A percentile compares a stretch with the other conserved stretches of the same genome.
Evolutionary conservation across 2,888 invertebrate genomes (phyloP).

Genomic region (Apomyelois bistriatella): DNA sequence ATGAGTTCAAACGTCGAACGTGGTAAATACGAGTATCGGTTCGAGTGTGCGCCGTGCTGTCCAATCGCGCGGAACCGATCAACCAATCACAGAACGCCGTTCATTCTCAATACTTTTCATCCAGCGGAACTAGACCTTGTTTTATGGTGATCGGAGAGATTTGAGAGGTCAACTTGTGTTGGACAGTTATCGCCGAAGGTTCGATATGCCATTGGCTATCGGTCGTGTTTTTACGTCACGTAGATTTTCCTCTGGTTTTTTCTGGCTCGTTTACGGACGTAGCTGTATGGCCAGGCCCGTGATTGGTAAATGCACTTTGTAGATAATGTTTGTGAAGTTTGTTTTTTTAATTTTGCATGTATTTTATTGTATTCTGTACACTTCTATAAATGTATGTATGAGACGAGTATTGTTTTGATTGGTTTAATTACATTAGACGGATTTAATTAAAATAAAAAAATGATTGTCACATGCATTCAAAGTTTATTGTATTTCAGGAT

Average conservation of each 20-base stretch:
- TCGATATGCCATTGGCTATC: slow-evolving; percentile 73
- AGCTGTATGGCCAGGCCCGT: slow-evolving; percentile 28
- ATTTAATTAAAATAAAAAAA: no score
- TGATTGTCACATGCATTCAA: no score
- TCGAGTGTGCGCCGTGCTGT: slow-evolving; percentile 79
- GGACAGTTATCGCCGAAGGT: slow-evolving; percentile 46
- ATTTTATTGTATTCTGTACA: background rate
- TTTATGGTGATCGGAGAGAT: slow-evolving; percentile 21
- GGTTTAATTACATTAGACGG: no score
- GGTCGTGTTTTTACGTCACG: slow-evolving; percentile 59
- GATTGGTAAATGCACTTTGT: slow-evolving; percentile 34
- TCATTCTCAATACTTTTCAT: slow-evolving; percentile 53
- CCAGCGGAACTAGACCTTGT: slow-evolving; percentile 35
- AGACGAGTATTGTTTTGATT: no score
- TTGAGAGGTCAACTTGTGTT: slow-evolving; percentile 31
- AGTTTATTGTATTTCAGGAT: no score
- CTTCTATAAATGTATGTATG: background rate
- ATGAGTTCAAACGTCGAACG: slow-evolving; percentile 52
- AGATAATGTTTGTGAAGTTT: background rate
- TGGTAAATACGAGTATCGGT: slow-evolving; percentile 60
- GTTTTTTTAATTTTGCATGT: background rate
- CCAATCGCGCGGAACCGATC: slow-evolving; percentile 82
- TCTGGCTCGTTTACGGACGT: slow-evolving; percentile 40
- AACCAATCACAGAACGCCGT: slow-evolving; percentile 61
- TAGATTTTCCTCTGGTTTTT: slow-evolving; percentile 69